These are phyloP conservation scores for Hystrix cristata DNA, from an alignment of 2,113 vertebrate genomes.

Conservation along the genomic window DNA sequence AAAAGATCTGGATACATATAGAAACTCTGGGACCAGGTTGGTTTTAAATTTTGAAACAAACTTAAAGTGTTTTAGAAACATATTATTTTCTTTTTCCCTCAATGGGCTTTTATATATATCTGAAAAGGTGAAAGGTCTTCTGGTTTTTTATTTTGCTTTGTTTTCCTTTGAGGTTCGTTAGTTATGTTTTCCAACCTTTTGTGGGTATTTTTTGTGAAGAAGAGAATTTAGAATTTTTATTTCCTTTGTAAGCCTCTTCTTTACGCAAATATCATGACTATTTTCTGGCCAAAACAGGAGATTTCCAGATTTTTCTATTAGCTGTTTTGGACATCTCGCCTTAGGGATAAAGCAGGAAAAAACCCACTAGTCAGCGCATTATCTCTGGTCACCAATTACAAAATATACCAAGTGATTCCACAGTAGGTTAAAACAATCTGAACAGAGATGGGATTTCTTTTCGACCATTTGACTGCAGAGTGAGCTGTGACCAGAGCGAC, in stretches of 20 bases:
- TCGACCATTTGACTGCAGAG: not conserved
- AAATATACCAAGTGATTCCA: not conserved
- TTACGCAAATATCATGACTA: not conserved
- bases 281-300: constrained; percentile 13
- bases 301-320: constrained; percentile 13
- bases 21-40: not conserved
- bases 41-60: constrained; percentile 32
- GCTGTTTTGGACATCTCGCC: not conserved
- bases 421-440: constrained; percentile 14
- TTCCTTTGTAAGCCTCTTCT: constrained; percentile 15
- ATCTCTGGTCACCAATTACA: not conserved
- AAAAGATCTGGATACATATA: not conserved
- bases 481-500: not conserved
- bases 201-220: not conserved
- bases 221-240: constrained; percentile 46
- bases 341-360: not conserved
- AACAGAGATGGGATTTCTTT: not conserved
- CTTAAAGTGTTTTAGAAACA: not conserved
- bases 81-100: not conserved
- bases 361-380: not conserved
- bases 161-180: not conserved
- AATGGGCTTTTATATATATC: not conserved
- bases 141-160: not conserved
- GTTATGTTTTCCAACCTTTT: constrained; percentile 16
- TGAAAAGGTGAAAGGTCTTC: not conserved